These are phyloP conservation scores for Manacus vitellinus DNA, from an alignment of 2,113 vertebrate species.

Conservation along the genomic window DNA sequence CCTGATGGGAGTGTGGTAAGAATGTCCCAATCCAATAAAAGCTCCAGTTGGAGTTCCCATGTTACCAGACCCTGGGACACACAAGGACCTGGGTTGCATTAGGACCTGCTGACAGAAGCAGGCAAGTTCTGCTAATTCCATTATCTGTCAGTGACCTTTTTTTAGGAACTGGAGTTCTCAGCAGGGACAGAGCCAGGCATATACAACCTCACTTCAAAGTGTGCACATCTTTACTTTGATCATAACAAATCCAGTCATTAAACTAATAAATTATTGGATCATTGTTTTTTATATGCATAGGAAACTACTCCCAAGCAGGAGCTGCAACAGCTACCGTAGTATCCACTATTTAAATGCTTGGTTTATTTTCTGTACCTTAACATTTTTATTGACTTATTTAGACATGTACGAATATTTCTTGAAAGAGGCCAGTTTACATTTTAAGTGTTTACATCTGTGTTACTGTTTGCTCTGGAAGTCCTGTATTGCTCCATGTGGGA, in stretches of 20 bases:
- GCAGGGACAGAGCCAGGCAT: background rate
- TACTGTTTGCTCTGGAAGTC: background rate
- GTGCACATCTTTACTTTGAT: background rate
- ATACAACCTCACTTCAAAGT: background rate
- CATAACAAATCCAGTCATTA: background rate
- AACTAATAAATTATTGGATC: background rate
- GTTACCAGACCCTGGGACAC: background rate
- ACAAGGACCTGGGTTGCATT: background rate
- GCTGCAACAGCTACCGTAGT: background rate
- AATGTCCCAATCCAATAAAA: background rate
- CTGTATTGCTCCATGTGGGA: background rate
- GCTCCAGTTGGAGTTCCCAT: background rate
- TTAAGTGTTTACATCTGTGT: background rate
- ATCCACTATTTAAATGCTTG: background rate
- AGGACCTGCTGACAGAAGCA: background rate
- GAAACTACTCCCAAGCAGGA: background rate
- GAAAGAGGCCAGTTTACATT: background rate
- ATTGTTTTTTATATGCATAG: background rate
- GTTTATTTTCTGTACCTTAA: background rate
- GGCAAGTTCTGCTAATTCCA: background rate
- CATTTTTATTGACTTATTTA: background rate
- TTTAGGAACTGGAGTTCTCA: background rate
- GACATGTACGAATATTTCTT: background rate
- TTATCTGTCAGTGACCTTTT: background rate
- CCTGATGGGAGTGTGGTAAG: background rate